Base-by-base conservation (phyloP, 2,888 invertebrate genomes). In the Acleris literana region DNA sequence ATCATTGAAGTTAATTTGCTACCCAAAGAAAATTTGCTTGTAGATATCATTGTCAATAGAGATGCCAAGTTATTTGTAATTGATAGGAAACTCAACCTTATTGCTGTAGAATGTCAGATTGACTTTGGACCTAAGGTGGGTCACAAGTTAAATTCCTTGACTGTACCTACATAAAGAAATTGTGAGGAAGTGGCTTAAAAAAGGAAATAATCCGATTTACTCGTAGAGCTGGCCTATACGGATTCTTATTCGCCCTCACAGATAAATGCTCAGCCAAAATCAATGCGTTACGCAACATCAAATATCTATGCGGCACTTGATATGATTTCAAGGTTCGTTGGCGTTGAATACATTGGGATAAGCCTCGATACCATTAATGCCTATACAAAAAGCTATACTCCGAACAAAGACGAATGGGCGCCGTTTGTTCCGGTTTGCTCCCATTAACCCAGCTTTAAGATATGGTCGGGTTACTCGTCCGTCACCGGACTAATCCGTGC, bases 391-490 rank as follows among this genome's bases (percentile, higher is more conserved):
- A 55, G 29, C 29, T 46, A 17, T 68, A 57, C 49, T 33, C 66
- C 68, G 69, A 71, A 74, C 77, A 72, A 78, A 87, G 86, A 88
- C 78, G 82, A 79, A 88, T 87, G 79, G 73, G 39, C 70, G 70
- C 80, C 85, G 80, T 88, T 87, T 85, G 83, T 88, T 86, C 83
- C 82, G 82, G 82, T 86, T 84, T 83, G 81, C 78, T 80, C 81
- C 84, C 83, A 85, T 88, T 88, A 87, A 85, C 85, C 84, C 81
- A 71, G 74, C 75, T 80, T 76, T 81, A 83, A 86, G 85, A 84
- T 77, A 81, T 79, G 71, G 81, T 68, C 70, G 72, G 76, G 76
- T 74, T 77, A 39, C 39, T 75, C 73, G 76, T 75, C 75, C 75
- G 71, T 75, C 79, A 60, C 60, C 46, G 59, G 49, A 63, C 64